These are phyloP conservation scores for Coturnix japonica DNA, from an alignment of 2,113 vertebrate genomes.

Conservation along the genomic window DNA sequence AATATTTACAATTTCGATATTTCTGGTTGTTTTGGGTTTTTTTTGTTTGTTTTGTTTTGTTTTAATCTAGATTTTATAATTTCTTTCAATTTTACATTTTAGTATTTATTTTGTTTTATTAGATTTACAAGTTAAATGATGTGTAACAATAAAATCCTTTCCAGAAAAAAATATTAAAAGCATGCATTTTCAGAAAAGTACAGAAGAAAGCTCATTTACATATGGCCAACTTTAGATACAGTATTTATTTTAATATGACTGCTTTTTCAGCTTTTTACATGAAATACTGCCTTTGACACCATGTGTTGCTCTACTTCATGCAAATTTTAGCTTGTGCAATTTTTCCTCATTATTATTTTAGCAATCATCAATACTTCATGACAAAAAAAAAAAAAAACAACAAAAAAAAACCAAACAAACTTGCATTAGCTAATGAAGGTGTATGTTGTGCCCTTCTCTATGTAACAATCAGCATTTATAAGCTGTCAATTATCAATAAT, in stretches of 20 bases:
- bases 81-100: neutral
- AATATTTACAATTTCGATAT: neutral
- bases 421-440: constrained; percentile 7
- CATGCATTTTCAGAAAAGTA: neutral
- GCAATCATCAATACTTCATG: constrained; percentile 49
- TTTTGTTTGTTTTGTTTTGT: too few species aligned
- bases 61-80: neutral
- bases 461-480: neutral
- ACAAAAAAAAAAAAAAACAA: neutral
- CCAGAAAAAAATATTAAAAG: neutral
- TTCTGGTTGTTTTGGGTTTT: neutral
- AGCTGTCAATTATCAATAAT: neutral
- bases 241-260: neutral
- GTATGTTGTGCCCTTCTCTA: neutral
- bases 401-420: neutral
- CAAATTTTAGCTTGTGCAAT: constrained; percentile 31
- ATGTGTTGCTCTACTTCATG: neutral
- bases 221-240: neutral
- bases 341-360: constrained; percentile 56
- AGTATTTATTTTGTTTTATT: neutral
- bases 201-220: neutral
- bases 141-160: neutral
- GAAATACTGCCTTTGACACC: constrained; percentile 10
- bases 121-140: neutral
- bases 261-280: neutral